Evolutionary conservation across 2,888 invertebrate species (phyloP).

Genomic region (Peribatodes rhomboidaria): DNA sequence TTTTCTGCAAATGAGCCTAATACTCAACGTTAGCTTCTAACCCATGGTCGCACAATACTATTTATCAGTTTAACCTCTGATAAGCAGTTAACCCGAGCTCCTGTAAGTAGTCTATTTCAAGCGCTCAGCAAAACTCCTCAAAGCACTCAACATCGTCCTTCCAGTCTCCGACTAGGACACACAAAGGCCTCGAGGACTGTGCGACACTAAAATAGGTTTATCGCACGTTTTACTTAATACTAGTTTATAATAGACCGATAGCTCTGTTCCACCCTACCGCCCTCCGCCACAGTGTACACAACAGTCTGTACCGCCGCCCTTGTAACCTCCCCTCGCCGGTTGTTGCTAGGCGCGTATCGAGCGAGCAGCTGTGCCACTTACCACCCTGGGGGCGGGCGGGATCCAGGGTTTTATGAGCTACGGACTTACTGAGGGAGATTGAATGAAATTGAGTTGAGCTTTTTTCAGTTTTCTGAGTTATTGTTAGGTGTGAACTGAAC

Average conservation of each 20-base stretch:
- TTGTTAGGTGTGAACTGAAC: not conserved
- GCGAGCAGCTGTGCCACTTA: constrained; percentile 13
- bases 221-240: not conserved
- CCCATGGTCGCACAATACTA: no score
- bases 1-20: no score
- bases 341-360: constrained; percentile 19
- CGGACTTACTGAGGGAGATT: not conserved
- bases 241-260: constrained; percentile 7
- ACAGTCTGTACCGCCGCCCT: not conserved
- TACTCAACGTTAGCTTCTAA: no score
- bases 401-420: constrained; percentile 11
- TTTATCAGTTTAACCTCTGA: no score
- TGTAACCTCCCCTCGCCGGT: not conserved
- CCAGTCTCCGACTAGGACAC: no score
- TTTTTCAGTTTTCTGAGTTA: constrained; percentile 8
- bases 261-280: constrained; percentile 14
- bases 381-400: not conserved
- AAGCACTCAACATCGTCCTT: no score
- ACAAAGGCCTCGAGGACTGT: not conserved
- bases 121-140: no score
- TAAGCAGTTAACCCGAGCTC: no score
- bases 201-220: not conserved
- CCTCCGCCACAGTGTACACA: not conserved
- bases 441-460: constrained; percentile 3
- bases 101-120: no score